Evolutionary conservation across 2,113 vertebrate genomes (phyloP), one percentile per base, ranked within the genome.

Genomic region (Hydropotes inermis): DNA sequence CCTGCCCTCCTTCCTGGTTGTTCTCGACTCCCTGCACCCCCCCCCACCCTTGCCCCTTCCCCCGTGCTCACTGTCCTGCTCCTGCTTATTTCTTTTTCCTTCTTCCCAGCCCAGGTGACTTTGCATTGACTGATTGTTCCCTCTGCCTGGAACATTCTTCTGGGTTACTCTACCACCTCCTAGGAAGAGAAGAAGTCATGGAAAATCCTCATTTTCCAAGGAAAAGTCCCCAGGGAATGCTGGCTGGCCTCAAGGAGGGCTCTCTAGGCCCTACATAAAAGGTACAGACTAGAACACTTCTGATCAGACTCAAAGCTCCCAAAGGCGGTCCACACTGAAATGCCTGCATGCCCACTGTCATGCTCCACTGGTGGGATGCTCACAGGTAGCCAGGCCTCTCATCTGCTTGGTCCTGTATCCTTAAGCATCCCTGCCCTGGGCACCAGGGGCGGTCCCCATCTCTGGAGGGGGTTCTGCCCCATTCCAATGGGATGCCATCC

Each of bases 271-370:
- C 45, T 14, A 17, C 1, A 5, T 19, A 9, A 50, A 55, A 30
- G 36, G 76, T 5, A 36, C 28, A 45, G 87, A 54, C 19, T n/a
- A 43, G 43, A 14, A 3, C 1, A 4, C 67, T 60, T 61, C 60
- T 25, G 43, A 17, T n/a, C 3, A 2, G 61, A 74, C 5, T 57
- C 36, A 54, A 21, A 11, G 45, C 23, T 33, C 64, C n/a, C 0
- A 5, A 7, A 25, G 67, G 61, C 6, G 1, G 19, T 23, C 45
- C 8, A 9, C 11, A 6, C 39, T 11, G 43, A 10, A 8, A 13
- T 0, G 10, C 39, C 30, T 7, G 30, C 45, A 30, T 0, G 2
- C 33, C 16, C 52, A 28, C 19, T 0, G 0, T 54, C 1, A 0
- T 52, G 39, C 85, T 47, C 30, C 39, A 3, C 25, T 1, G 19